Base-by-base conservation (phyloP, 2,113 vertebrate species). In the Rhinopomastus cyanomelas region DNA sequence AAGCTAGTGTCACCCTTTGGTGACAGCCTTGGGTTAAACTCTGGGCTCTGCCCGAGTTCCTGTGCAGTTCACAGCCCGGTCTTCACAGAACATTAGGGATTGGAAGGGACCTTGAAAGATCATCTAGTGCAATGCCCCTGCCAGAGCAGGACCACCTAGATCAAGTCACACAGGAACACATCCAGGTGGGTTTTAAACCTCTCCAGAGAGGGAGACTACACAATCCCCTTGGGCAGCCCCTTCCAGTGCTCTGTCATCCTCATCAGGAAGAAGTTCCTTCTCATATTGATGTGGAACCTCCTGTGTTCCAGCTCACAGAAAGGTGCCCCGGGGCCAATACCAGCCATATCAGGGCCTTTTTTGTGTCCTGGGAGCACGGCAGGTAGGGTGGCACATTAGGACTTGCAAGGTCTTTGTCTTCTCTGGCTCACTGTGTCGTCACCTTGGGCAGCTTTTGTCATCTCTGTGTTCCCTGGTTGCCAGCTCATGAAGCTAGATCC, bases 21-120 rank as follows among this genome's bases (percentile, higher is more conserved):
- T 42, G 53, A 74, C 87, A 82, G 39, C 68, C 83, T 67, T 65
- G 49, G 65, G 87, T 84, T 89, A 87, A 88, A 84, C 85, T 76
- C 62, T 74, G 51, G 51, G 14, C 34, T 92, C 61, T 94, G 12
- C 37, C 21, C 55, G 25, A 12, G 44, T 85, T 53, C 39, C 46
- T 81, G 22, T 57, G 7, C 11, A 6, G n/a, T 80, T 90, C 60
- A 65, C 22, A 88, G 27, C 1, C 2, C 27, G 85, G 34, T 81
- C n/a, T 14, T 9, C n/a, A 5, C 76, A 46, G 74, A 71, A 82
- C 6, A 81, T 79, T n/a, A 74, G n/a, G n/a, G n/a, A n/a, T n/a
- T n/a, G n/a, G n/a, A n/a, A n/a, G n/a, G n/a, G n/a, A n/a, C n/a
- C n/a, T n/a, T n/a, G n/a, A n/a, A n/a, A n/a, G n/a, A n/a, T n/a